phyloP scores from a whole-genome alignment of 2,113 vertebrate genomes.

The Kryptolebias marmoratus region DNA sequence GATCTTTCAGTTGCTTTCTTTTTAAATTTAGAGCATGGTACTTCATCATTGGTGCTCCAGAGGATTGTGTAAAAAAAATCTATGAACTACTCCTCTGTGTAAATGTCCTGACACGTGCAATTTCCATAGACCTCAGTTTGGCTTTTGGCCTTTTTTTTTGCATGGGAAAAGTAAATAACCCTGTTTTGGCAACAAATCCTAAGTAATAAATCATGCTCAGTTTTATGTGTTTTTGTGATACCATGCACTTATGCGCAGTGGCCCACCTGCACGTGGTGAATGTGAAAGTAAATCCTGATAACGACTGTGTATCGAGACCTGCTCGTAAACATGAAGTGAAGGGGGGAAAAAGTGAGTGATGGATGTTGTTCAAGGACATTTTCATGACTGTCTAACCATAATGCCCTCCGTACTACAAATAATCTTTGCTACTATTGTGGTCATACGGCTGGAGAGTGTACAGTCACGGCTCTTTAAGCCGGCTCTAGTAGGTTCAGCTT shows the following conservation, averaged over 20 bases:
- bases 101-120: constrained; percentile 33
- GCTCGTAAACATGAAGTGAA: constrained; percentile 64
- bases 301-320: constrained; percentile 25
- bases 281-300: constrained; percentile 57
- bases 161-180: constrained; percentile 9
- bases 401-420: constrained; percentile 57
- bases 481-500: constrained; percentile 39
- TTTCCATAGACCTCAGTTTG: constrained; percentile 31
- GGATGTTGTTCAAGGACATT: constrained; percentile 70
- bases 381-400: constrained; percentile 58
- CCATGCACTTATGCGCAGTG: constrained; percentile 7
- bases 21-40: constrained; percentile 34
- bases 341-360: constrained; percentile 53
- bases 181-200: constrained; percentile 12
- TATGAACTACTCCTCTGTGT: constrained; percentile 30
- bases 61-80: constrained; percentile 33
- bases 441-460: constrained; percentile 56
- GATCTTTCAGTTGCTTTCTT: constrained; percentile 43
- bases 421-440: constrained; percentile 62
- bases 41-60: constrained; percentile 44
- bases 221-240: constrained; percentile 23
- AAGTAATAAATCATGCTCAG: constrained; percentile 25
- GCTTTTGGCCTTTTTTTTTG: background rate
- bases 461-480: constrained; percentile 65
- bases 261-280: constrained; percentile 50